These are phyloP conservation scores for Apotomis turbidana DNA, from an alignment of 2,888 invertebrate species.

Conservation along the genomic window DNA sequence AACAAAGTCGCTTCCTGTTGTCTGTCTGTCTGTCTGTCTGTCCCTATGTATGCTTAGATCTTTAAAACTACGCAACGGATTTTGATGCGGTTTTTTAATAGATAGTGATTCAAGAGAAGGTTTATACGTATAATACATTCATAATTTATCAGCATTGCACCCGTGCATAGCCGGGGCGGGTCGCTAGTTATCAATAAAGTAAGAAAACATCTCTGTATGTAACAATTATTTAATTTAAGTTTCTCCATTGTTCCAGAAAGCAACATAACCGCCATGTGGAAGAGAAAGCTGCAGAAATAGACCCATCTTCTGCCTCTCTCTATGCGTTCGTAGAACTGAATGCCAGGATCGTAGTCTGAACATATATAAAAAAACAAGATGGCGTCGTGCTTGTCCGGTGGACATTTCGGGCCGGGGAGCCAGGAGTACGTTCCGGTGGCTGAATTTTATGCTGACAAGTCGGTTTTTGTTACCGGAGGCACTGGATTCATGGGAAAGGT, in stretches of 20 bases:
- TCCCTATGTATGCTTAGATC: too few species aligned
- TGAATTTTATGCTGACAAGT: constrained; percentile 88
- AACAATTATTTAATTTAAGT: too few species aligned
- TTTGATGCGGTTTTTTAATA: too few species aligned
- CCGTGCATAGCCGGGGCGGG: too few species aligned
- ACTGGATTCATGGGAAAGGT: constrained; percentile 96
- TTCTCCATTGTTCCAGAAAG: constrained; percentile 39
- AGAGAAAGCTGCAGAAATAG: constrained; percentile 35
- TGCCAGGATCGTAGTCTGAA: constrained; percentile 2
- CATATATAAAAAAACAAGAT: constrained; percentile 56
- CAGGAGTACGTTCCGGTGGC: constrained; percentile 82
- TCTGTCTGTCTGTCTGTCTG: too few species aligned
- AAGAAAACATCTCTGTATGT: too few species aligned
- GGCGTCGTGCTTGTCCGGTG: constrained; percentile 73
- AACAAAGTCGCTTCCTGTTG: too few species aligned
- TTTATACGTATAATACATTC: too few species aligned
- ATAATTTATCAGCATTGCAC: too few species aligned
- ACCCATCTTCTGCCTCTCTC: background rate
- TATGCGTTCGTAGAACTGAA: background rate
- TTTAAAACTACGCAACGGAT: too few species aligned
- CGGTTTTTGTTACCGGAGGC: constrained; percentile 92
- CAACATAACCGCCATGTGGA: constrained; percentile 39
- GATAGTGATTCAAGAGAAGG: too few species aligned
- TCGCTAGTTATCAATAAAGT: too few species aligned
- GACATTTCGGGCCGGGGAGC: constrained; percentile 60